These are phyloP conservation scores for Patella pellucida DNA, from an alignment of 2,888 invertebrate species.

Conservation along the genomic window DNA sequence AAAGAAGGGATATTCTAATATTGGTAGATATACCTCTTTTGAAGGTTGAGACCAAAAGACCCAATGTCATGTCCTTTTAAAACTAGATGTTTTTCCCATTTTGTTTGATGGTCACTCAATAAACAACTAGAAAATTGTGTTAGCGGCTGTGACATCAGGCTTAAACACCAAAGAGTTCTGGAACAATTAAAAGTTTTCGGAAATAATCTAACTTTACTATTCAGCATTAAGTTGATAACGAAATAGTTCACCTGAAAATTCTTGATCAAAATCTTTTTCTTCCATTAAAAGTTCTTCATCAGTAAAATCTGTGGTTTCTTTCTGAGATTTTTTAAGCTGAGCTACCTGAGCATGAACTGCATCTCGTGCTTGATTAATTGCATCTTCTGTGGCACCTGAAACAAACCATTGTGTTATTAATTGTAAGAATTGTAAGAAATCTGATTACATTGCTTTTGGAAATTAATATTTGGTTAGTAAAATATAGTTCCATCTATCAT, in stretches of 20 bases:
- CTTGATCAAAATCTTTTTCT: constrained; percentile 76
- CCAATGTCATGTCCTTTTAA: too few species aligned
- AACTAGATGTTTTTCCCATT: too few species aligned
- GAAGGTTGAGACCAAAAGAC: too few species aligned
- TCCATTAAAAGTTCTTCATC: constrained; percentile 86
- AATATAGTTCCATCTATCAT: too few species aligned
- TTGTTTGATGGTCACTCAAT: too few species aligned
- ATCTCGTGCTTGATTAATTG: constrained; percentile 92
- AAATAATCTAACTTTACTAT: background rate
- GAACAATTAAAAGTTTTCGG: background rate
- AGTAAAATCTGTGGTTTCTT: constrained; percentile 78
- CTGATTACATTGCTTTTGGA: too few species aligned
- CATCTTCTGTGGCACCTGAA: constrained; percentile 86
- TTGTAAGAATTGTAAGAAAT: too few species aligned
- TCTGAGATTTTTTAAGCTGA: constrained; percentile 79
- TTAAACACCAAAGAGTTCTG: background rate
- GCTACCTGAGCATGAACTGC: constrained; percentile 94
- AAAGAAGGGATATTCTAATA: too few species aligned
- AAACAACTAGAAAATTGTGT: too few species aligned
- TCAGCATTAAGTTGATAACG: background rate
- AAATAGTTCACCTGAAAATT: constrained; percentile 66
- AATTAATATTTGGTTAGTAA: too few species aligned
- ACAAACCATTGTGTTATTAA: constrained; percentile 14
- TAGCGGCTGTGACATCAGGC: background rate
- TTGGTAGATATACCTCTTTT: too few species aligned